Evolutionary conservation across 2,797 vertebrate genomes (phyloP).

Genomic region (Lacerta agilis): DNA sequence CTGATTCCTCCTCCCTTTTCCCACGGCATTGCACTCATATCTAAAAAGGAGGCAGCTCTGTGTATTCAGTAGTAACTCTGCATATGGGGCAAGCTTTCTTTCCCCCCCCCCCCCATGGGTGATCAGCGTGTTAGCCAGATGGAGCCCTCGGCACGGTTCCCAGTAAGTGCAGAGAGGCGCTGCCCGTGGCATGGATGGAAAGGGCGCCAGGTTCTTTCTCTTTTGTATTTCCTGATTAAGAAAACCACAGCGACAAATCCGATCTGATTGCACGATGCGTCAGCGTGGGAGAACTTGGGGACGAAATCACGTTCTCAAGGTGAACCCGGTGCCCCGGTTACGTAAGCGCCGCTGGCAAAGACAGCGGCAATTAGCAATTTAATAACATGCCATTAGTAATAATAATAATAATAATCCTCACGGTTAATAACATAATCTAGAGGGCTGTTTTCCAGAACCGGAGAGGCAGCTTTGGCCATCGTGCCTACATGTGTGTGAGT

Average conservation of each 20-base stretch:
- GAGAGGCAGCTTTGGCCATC: no score
- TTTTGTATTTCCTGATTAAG: background rate
- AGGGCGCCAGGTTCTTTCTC: background rate
- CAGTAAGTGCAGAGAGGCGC: background rate
- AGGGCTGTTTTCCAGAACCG: background rate
- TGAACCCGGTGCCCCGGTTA: conserved; percentile 5
- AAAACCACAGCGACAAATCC: background rate
- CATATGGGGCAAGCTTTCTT: background rate
- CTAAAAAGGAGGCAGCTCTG: background rate
- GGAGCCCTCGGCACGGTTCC: background rate
- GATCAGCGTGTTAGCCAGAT: no score
- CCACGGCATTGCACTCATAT: background rate
- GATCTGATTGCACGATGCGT: background rate
- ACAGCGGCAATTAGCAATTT: background rate
- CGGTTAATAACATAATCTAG: background rate
- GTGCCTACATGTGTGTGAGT: accelerated
- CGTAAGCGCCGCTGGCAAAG: background rate
- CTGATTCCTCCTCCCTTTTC: background rate
- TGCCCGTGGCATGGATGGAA: no score
- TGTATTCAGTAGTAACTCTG: background rate
- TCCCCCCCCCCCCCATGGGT: no score
- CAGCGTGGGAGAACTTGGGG: background rate
- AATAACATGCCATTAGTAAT: background rate
- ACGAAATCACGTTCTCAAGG: background rate
- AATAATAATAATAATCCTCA: background rate